Evolutionary conservation across 1,140 invertebrate species (phyloP), one percentile per base, ranked within the genome.

Genomic region (Drosophila carrolli): DNA sequence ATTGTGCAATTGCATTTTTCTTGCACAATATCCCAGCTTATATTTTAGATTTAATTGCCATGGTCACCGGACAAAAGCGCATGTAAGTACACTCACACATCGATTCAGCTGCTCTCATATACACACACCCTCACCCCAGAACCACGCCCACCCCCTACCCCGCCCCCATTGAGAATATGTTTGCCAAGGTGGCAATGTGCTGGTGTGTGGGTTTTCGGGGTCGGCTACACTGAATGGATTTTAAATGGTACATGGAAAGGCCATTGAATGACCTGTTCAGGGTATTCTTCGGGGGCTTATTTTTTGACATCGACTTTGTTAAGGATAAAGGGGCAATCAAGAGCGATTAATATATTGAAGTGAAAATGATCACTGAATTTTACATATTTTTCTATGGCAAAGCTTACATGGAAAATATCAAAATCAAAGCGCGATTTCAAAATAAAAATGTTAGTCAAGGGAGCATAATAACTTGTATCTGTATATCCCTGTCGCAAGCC

Each of bases 21-120:
- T 84, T 95, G 32, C 95, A 95, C 81, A 93, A 93, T 92, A 81
- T 95, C 57, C 95, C 95, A 11, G 95, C 94, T 14, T 93, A 94
- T 79, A 88, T 95, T 43, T 92, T 94, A 38, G 95, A 95, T 84
- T 92, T 91, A 43, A 85, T 94, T 43, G 81, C 93, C 14, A 89
- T 94, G 27, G 81, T 93, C 19, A 93, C 94, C 27, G 94, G 95
- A 73, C 95, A 94, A 88, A 94, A 94, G 81, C 94, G 94, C 61
- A 94, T 94, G 95, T 95, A 92, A 94, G 93, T 91, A 62, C 44
- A 60, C 29, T 54, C 29, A 40, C 37, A 58, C 46, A 71, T 72
- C 47, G 46, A 58, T 67, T 55, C 66, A 62, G 35, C 58, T 41
- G 38, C 43, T 71, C 48, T 43, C 54, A 16, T 46, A 35, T n/a